A percentile compares a stretch with the other conserved stretches of the same genome.
Conservation (phyloP, 2,113 vertebrate genomes). For the Scolopax mira region DNA sequence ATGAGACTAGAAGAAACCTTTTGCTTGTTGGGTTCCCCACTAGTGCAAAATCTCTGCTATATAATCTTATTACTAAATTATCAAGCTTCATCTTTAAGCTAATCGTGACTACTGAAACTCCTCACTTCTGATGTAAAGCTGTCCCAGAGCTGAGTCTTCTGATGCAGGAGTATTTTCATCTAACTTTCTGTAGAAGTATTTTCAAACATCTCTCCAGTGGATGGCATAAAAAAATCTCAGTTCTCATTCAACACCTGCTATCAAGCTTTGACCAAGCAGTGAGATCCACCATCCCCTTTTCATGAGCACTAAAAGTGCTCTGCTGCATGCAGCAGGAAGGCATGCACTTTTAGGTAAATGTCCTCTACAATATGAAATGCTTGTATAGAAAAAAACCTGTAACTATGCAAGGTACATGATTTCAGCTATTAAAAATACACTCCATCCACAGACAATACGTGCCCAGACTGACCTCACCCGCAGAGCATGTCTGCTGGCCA, state of each 20-base stretch:
- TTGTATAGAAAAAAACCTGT: neutral
- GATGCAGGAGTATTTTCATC: neutral
- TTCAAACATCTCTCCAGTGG: neutral
- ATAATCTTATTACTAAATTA: neutral
- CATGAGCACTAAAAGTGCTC: neutral
- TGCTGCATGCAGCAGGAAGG: neutral
- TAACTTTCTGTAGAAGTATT: neutral
- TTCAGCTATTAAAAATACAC: conserved; percentile 27
- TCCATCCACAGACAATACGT: neutral
- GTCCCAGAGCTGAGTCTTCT: neutral
- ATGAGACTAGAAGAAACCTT: neutral
- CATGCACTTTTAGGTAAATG: neutral
- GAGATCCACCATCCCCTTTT: neutral
- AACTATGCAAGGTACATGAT: neutral
- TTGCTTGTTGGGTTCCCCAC: neutral
- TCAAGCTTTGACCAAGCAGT: neutral
- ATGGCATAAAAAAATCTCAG: neutral
- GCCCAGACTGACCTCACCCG: neutral
- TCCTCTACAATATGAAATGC: neutral
- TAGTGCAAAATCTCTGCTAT: neutral
- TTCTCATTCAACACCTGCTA: neutral
- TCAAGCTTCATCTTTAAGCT: neutral
- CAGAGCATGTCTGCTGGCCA: neutral
- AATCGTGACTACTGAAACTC: neutral
- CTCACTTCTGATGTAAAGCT: neutral